phyloP scores from a whole-genome alignment of 2,888 invertebrate genomes.

The Protula sp. region DNA sequence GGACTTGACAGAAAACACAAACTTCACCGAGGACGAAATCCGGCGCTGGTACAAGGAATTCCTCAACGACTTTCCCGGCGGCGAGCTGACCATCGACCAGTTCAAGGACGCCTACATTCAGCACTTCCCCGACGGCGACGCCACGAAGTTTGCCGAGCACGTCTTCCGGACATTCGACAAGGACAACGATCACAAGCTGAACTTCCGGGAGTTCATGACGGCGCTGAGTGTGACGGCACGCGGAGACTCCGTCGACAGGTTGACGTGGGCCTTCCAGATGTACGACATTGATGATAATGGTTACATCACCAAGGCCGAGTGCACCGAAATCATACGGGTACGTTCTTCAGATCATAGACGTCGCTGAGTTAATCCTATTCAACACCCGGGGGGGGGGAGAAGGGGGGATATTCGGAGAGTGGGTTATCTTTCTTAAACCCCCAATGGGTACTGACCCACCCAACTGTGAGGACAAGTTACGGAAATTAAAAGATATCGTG shows the following conservation, averaged over 20 bases:
- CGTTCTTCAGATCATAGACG: too few species aligned
- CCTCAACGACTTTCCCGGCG: constrained; percentile 11
- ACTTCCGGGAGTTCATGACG: constrained; percentile 11
- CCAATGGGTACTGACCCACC: too few species aligned
- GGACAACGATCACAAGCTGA: constrained; percentile 4
- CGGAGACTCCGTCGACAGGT: constrained; percentile 7
- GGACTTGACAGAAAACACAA: constrained; percentile 11
- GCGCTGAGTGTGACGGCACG: constrained; percentile 11
- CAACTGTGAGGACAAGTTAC: too few species aligned
- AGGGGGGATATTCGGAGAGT: too few species aligned
- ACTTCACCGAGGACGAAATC: constrained; percentile 14
- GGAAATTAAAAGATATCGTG: too few species aligned
- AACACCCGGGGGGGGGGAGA: too few species aligned
- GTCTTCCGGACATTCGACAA: constrained; percentile 14
- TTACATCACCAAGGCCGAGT: constrained; percentile 8
- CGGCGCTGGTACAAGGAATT: constrained; percentile 11
- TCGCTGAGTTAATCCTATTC: too few species aligned
- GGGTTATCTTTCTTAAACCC: too few species aligned
- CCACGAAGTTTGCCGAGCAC: constrained; percentile 14
- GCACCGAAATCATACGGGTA: constrained; percentile 10
- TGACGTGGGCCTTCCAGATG: constrained; percentile 13
- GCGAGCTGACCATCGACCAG: constrained; percentile 9
- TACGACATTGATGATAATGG: constrained; percentile 17
- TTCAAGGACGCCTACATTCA: constrained; percentile 11
- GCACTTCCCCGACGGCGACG: constrained; percentile 16